A percentile compares a stretch with the other conserved stretches of the same genome.
These are phyloP conservation scores for Sturnira hondurensis DNA, from an alignment of 2,113 vertebrate genomes.

Conservation along the genomic window DNA sequence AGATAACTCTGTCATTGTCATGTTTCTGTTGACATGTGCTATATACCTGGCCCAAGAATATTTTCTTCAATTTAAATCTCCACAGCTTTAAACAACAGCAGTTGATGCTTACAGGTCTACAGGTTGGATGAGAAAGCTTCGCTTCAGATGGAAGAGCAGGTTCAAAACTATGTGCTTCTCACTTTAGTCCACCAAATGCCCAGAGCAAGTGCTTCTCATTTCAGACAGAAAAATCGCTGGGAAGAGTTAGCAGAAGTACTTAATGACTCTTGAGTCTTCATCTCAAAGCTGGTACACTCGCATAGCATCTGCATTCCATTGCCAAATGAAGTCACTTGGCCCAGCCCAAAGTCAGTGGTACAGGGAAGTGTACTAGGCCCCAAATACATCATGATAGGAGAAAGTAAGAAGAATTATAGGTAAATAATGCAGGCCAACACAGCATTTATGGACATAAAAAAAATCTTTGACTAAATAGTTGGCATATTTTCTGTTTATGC, in stretches of 20 bases:
- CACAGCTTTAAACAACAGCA: neutral
- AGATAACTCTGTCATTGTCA: neutral
- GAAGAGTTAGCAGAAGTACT: neutral
- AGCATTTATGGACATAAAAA: neutral
- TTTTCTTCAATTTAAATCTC: neutral
- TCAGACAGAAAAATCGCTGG: neutral
- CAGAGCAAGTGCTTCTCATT: neutral
- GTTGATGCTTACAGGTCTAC: neutral
- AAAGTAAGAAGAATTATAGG: neutral
- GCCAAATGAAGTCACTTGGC: neutral
- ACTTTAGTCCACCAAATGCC: neutral
- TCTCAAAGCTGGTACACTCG: neutral
- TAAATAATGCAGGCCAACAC: neutral
- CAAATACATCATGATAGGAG: neutral
- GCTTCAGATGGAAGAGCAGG: neutral
- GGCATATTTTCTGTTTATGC: neutral
- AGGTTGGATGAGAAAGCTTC: neutral
- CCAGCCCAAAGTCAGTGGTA: neutral
- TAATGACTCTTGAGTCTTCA: neutral
- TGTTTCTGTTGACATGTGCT: neutral
- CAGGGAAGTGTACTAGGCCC: neutral
- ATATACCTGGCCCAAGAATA: neutral
- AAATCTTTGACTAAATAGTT: neutral
- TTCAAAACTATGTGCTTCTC: neutral
- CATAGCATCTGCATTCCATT: neutral